Conservation (phyloP, 1,140 invertebrate genomes). For the Drosophila pachea region DNA sequence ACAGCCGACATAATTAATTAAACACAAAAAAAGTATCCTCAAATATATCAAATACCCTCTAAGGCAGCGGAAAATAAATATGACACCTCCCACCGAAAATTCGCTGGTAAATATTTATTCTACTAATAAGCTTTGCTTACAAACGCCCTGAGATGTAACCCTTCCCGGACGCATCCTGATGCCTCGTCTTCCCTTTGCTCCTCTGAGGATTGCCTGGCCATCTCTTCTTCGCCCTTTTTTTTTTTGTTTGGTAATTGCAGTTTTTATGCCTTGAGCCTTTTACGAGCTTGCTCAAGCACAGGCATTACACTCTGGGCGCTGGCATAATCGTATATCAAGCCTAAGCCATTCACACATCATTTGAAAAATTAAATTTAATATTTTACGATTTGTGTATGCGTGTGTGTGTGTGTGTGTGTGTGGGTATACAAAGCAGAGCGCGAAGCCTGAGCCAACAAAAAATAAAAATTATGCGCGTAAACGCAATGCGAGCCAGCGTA, state of each 20-base stretch:
- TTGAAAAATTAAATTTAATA: constrained; percentile 77
- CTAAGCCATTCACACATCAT: constrained; percentile 77
- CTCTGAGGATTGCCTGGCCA: not conserved
- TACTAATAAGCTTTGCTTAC: not conserved
- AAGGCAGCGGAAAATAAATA: too few species aligned
- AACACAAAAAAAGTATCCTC: too few species aligned
- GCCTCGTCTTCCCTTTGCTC: not conserved
- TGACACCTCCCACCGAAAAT: too few species aligned
- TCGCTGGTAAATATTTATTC: not conserved
- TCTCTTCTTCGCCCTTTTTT: not conserved
- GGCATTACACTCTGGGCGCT: constrained; percentile 49
- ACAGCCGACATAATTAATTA: too few species aligned
- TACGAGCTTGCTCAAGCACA: constrained; percentile 36
- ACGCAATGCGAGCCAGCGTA: constrained; percentile 66
- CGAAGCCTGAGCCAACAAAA: constrained; percentile 48
- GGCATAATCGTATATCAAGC: constrained; percentile 71
- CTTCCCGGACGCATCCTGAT: not conserved
- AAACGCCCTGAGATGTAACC: constrained; percentile 8
- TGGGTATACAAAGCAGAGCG: constrained; percentile 42
- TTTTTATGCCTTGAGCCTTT: constrained; percentile 38
- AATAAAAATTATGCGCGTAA: constrained; percentile 62
- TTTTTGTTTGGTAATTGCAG: constrained; percentile 31
- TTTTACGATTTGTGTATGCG: constrained; percentile 71
- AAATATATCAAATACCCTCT: too few species aligned
- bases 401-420: constrained; percentile 33